Base-by-base conservation (phyloP, 1,140 invertebrate species). In the Drosophila micromelanica region DNA sequence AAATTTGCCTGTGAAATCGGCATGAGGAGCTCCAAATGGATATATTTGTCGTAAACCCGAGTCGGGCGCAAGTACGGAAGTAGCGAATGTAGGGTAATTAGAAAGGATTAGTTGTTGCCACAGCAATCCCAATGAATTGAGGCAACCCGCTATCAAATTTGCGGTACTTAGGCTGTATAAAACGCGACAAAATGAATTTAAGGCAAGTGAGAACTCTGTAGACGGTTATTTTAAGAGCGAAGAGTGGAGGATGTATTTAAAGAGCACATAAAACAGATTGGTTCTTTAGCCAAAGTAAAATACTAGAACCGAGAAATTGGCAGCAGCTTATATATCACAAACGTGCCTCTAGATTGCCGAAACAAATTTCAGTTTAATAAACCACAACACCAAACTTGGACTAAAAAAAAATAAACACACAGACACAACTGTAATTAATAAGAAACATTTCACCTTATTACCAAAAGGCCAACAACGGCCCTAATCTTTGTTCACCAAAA, bases 381-480 rank as follows among this genome's bases (percentile, higher is more conserved):
- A 49, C 42, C 8, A 63, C 9, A 40, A 17, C 17, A 54, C 40
- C 42, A 27, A 49, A 7, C 17, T 1, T 17, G 17, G 17, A 17
- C 17, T 17, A 5, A 9, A 17, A 62, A 23, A 23, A 23, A 17
- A 17, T 2, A 23, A 23, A 23, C 17, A 69, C 71, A 71, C 17
- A 17, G 1, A 79, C 59, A 80, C 72, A 80, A 73, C 73, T 80
- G 78, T 80, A 80, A 80, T 80, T 80, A 80, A 80, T 80, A 80
- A 61, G 78, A 76, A 80, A 80, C 78, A 80, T 80, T 80, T 80
- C 73, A 62, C 76, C 78, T 80, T 78, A 80, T 80, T 80, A 80
- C 78, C 51, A 76, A 62, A 62, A 76, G 67, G 68, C 78, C 80
- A 80, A 80, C 78, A 80, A 68, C 71, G 64, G 45, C 51, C 46